A percentile compares a stretch with the other conserved stretches of the same genome.
These are phyloP conservation scores for Leucophenga montana DNA, from an alignment of 2,888 invertebrate genomes.

Conservation along the genomic window DNA sequence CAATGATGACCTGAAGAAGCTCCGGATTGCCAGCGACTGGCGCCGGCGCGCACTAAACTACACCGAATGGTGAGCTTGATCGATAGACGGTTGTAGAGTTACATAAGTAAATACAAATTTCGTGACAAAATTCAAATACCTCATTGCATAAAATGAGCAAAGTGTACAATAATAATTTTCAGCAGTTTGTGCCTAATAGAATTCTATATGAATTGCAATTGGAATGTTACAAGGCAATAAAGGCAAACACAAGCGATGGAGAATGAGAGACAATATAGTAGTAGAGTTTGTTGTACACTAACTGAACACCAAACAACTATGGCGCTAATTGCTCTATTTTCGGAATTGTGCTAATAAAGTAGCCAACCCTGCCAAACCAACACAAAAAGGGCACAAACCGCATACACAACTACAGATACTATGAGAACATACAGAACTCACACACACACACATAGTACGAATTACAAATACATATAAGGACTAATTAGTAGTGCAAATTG, in stretches of 20 bases:
- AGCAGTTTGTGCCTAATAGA: constrained; percentile 58
- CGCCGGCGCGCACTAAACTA: no score
- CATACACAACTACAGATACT: not conserved
- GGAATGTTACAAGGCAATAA: not conserved
- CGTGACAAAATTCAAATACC: not conserved
- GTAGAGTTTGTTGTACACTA: not conserved
- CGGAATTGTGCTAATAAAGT: constrained; percentile 23
- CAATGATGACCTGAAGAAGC: no score
- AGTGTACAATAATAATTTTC: constrained; percentile 33
- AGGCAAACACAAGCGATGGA: not conserved
- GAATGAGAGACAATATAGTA: not conserved
- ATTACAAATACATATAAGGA: constrained; percentile 14
- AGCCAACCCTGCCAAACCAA: no score
- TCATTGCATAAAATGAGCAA: not conserved
- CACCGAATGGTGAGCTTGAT: no score
- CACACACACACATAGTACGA: not conserved
- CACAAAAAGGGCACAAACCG: not conserved
- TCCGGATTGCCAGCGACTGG: no score
- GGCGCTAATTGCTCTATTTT: constrained; percentile 57
- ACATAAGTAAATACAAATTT: no score
- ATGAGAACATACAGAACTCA: not conserved
- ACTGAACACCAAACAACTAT: constrained; percentile 48
- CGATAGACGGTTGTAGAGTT: no score
- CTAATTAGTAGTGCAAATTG: constrained; percentile 18
- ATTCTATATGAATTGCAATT: constrained; percentile 30